Base-by-base conservation (phyloP, 2,888 invertebrate genomes). In the Apomyelois bistriatella region DNA sequence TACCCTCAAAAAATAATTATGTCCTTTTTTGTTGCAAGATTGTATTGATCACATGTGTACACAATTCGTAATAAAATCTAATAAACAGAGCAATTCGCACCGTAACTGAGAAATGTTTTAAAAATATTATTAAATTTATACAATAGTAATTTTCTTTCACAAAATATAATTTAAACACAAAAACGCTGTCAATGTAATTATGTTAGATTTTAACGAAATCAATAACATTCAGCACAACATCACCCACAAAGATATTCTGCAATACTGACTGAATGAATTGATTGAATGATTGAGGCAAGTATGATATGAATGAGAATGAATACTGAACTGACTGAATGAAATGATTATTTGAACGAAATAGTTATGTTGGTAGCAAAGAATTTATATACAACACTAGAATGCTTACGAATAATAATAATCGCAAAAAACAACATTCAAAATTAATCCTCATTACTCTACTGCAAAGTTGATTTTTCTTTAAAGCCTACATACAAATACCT, bases 41-140 rank as follows among this genome's bases (percentile, higher is more conserved):
- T 68, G 64, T 86, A 88, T 87, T 70, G 85, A 85, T 88, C 87
- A 87, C 85, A 84, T 82, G 80, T 80, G 73, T 76, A 78, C 77
- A 79, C 76, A 78, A 81, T 77, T 61, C 67, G 60, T 67, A 58
- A 22, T 60, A 68, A 61, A 70, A 65, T 53, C 48, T 12, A 58
- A 58, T 58, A 53, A 47, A 51, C 48, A 37, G 13, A 55, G 37
- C 35, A 38, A 50, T 53, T 53, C 53, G 57, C 60, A 62, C 54
- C 43, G 16, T 52, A 52, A 48, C 52, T 3, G 42, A 48, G 16
- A 55, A 30, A 53, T 32, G 48, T 38, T 52, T 42, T 10, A 46
- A 36, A 16, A 49, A n/a, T 38, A 41, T 36, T 32, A 53, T 43
- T 52, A 35, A 53, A 55, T 52, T 32, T 37, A 53, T 57, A 64